phyloP scores from a whole-genome alignment of 2,113 vertebrate genomes.

The Delphinapterus leucas region DNA sequence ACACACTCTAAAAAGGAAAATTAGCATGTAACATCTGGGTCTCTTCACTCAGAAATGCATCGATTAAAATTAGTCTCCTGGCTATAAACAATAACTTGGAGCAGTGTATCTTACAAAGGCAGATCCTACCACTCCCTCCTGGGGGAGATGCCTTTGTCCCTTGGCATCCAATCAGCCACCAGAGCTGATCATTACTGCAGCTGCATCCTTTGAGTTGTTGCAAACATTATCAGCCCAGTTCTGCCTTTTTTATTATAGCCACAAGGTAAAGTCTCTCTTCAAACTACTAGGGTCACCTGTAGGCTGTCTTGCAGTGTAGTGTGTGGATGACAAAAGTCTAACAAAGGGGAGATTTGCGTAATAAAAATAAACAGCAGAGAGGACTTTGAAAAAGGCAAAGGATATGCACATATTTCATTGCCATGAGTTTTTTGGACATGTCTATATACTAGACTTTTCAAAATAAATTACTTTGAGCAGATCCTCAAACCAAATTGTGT shows the following conservation, averaged over 20 bases:
- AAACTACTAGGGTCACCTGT: not conserved
- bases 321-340: not conserved
- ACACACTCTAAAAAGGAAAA: conserved; percentile 59
- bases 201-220: conserved; percentile 40
- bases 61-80: conserved; percentile 58
- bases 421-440: not conserved
- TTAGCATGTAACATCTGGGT: conserved; percentile 66
- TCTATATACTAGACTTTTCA: not conserved
- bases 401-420: not conserved
- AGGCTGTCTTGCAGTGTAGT: conserved; percentile 3
- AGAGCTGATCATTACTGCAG: conserved; percentile 46
- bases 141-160: not conserved
- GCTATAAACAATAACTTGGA: conserved; percentile 57
- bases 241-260: conserved; percentile 40
- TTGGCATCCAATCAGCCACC: not conserved
- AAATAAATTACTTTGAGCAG: conserved; percentile 47
- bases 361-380: conserved; percentile 36
- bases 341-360: conserved; percentile 33
- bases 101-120: not conserved
- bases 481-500: conserved; percentile 35
- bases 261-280: conserved; percentile 19
- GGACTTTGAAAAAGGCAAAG: conserved; percentile 36
- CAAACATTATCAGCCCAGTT: conserved; percentile 19
- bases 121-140: not conserved
- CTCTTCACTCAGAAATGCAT: conserved; percentile 52